These are phyloP conservation scores for Hepsetus odoe DNA, from an alignment of 2,113 vertebrate species.

Conservation along the genomic window DNA sequence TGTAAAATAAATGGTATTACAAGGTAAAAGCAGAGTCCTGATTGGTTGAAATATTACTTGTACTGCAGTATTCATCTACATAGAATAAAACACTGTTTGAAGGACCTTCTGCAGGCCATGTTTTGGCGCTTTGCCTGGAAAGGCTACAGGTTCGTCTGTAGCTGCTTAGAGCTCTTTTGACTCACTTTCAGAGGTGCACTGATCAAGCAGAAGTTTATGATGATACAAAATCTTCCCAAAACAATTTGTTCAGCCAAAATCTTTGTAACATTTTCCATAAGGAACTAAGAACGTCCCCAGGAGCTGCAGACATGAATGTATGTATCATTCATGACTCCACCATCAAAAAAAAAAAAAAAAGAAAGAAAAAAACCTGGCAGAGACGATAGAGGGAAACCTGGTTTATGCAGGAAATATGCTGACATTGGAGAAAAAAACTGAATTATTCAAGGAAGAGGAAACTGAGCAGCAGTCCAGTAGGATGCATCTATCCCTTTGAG, in stretches of 20 bases:
- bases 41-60: too few species aligned
- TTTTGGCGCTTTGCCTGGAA: not conserved
- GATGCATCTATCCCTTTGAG: too few species aligned
- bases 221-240: not conserved
- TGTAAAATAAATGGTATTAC: too few species aligned
- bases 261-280: not conserved
- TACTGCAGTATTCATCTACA: not conserved
- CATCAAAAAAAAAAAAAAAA: not conserved
- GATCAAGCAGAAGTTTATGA: not conserved
- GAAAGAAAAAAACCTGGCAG: not conserved
- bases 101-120: not conserved
- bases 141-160: too few species aligned
- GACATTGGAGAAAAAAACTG: not conserved
- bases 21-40: not conserved
- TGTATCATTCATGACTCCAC: slow-evolving; percentile 3
- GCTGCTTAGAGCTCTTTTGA: too few species aligned
- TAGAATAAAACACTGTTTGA: not conserved
- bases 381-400: not conserved
- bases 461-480: too few species aligned
- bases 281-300: not conserved
- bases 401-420: not conserved
- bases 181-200: not conserved
- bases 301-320: not conserved
- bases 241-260: too few species aligned
- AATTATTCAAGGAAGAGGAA: too few species aligned